Conservation (phyloP, 1,140 invertebrate species). For the Centruroides sculpturatus region DNA sequence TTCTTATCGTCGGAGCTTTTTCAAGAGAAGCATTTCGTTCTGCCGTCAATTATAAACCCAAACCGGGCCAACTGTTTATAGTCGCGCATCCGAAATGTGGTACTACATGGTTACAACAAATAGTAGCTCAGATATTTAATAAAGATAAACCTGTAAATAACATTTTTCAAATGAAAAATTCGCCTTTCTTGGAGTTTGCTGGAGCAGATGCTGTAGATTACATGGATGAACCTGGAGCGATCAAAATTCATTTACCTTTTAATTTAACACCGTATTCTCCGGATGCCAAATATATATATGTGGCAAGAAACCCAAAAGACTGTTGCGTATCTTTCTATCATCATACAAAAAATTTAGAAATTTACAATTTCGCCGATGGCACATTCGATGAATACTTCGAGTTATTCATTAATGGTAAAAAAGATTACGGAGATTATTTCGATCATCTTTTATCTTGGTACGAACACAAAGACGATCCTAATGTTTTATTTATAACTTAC, state of each 20-base stretch:
- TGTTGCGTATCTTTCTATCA: conserved; percentile 50
- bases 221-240: background rate
- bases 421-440: conserved; percentile 29
- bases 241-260: conserved; percentile 13
- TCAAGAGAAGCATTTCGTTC: background rate
- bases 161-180: background rate
- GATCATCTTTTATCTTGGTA: conserved; percentile 24
- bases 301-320: conserved; percentile 8
- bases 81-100: conserved; percentile 27
- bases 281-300: conserved; percentile 16
- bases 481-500: conserved; percentile 26
- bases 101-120: conserved; percentile 10
- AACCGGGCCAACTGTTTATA: conserved; percentile 25
- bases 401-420: conserved; percentile 23
- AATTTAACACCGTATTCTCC: conserved; percentile 7
- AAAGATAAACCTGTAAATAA: background rate
- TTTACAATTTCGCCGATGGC: background rate
- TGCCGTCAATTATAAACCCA: conserved; percentile 11
- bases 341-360: conserved; percentile 2
- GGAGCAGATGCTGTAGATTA: background rate
- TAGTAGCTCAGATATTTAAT: background rate
- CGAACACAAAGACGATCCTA: conserved; percentile 16
- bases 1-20: background rate
- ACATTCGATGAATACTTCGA: conserved; percentile 31
- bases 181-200: conserved; percentile 1